phyloP scores from a whole-genome alignment of 23 tunicate species.

The Clavelina lepadiformis region DNA sequence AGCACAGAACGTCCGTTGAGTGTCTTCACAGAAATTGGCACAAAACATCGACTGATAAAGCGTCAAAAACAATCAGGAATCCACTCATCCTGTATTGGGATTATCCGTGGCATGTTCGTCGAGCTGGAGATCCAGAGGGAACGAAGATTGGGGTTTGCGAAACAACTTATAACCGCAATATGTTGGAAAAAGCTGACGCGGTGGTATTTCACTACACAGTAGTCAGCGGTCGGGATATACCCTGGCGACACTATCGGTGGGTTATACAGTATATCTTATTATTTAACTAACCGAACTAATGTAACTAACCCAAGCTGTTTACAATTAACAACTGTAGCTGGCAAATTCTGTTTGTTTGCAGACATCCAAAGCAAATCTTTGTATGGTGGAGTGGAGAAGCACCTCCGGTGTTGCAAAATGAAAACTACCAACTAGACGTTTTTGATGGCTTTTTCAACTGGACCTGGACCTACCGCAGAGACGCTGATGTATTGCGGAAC shows the following conservation, averaged over 20 bases:
- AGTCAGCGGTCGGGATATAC: neutral
- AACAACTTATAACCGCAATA: neutral
- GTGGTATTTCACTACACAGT: slow-evolving; percentile 3
- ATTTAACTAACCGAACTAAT: too few species aligned
- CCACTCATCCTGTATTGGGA: neutral
- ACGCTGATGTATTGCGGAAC: too few species aligned
- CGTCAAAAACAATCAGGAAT: too few species aligned
- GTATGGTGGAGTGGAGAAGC: slow-evolving; percentile 1
- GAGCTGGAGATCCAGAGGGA: neutral
- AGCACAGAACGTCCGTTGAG: too few species aligned
- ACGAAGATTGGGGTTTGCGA: neutral
- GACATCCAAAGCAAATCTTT: neutral
- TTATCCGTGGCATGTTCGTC: neutral
- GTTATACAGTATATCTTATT: too few species aligned
- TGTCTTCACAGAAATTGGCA: too few species aligned
- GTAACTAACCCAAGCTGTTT: too few species aligned
- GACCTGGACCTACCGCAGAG: too few species aligned
- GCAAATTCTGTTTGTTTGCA: neutral
- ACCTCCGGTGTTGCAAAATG: neutral
- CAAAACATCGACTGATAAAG: too few species aligned
- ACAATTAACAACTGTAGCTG: too few species aligned
- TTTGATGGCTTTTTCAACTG: too few species aligned
- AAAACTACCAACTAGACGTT: slow-evolving; percentile 1
- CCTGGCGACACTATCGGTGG: slow-evolving; percentile 3
- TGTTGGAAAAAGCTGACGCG: slow-evolving; percentile 5